Evolutionary conservation across 1,140 invertebrate genomes (phyloP).

Genomic region (Dendroctonus valens): DNA sequence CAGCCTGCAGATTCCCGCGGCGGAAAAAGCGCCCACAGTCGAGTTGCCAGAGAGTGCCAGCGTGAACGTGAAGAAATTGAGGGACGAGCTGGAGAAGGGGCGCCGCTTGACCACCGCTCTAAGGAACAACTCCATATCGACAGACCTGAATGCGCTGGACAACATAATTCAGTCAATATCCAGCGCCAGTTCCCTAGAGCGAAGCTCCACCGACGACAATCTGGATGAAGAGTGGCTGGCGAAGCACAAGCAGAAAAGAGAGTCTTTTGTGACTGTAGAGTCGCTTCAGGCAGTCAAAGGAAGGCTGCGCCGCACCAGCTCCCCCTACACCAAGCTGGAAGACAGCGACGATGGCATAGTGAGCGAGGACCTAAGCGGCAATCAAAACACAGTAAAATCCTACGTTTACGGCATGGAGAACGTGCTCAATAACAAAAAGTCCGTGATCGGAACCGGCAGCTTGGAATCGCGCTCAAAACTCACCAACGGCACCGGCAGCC

Average conservation of each 20-base stretch:
- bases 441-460: constrained; percentile 55
- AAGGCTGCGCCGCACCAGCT: constrained; percentile 53
- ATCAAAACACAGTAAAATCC: constrained; percentile 43
- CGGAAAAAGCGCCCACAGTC: constrained; percentile 46
- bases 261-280: constrained; percentile 59
- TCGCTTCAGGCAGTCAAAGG: constrained; percentile 59
- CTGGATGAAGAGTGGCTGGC: constrained; percentile 49
- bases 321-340: constrained; percentile 40
- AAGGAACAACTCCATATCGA: constrained; percentile 51
- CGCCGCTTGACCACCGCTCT: constrained; percentile 53
- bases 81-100: constrained; percentile 55
- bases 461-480: constrained; percentile 55
- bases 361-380: constrained; percentile 36
- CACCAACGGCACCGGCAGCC: constrained; percentile 50
- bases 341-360: constrained; percentile 45
- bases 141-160: constrained; percentile 52
- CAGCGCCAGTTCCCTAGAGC: constrained; percentile 37
- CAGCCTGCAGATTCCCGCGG: constrained; percentile 62
- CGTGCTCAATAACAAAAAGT: constrained; percentile 43
- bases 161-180: constrained; percentile 51
- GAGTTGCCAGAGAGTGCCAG: constrained; percentile 54
- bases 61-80: constrained; percentile 55
- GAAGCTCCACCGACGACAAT: constrained; percentile 51
- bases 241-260: constrained; percentile 49
- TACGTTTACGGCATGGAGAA: constrained; percentile 52